These are phyloP conservation scores for Euphonia xanthogaster DNA, from an alignment of 2,797 vertebrate species.

Conservation along the genomic window DNA sequence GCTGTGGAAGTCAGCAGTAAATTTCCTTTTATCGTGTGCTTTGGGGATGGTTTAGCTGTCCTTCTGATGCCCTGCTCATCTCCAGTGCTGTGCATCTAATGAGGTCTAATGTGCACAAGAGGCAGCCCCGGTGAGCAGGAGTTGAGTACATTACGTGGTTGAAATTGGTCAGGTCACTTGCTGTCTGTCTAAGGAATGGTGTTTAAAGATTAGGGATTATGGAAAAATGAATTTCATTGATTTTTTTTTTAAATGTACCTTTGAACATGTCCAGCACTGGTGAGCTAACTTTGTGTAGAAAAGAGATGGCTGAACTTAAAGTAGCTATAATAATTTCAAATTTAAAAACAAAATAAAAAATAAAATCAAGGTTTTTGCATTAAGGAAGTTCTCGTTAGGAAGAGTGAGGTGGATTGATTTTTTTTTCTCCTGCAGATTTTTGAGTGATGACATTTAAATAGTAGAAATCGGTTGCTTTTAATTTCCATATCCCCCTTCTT, in stretches of 20 bases:
- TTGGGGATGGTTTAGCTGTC: neutral
- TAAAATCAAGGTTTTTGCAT: neutral
- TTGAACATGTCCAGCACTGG: neutral
- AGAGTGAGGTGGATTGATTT: neutral
- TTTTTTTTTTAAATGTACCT: neutral
- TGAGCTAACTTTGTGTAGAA: neutral
- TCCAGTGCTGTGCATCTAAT: neutral
- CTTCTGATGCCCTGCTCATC: neutral
- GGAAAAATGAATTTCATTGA: neutral
- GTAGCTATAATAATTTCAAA: neutral
- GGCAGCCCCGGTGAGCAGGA: neutral
- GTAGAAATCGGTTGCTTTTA: neutral
- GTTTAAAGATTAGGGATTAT: neutral
- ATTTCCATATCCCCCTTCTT: neutral
- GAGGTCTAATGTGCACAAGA: neutral
- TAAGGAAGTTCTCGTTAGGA: neutral
- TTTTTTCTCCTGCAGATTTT: neutral
- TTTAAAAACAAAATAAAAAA: neutral
- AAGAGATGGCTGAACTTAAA: neutral
- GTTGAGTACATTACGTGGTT: neutral
- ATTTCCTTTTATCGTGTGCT: neutral
- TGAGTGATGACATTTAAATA: neutral
- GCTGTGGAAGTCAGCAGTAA: neutral
- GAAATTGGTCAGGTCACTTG: neutral
- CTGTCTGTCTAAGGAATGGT: neutral